Percentiles rank a stretch among this genome's conserved stretches.
Conservation (phyloP, 2,888 invertebrate species). For the Ommatoiulus sabulosus region DNA sequence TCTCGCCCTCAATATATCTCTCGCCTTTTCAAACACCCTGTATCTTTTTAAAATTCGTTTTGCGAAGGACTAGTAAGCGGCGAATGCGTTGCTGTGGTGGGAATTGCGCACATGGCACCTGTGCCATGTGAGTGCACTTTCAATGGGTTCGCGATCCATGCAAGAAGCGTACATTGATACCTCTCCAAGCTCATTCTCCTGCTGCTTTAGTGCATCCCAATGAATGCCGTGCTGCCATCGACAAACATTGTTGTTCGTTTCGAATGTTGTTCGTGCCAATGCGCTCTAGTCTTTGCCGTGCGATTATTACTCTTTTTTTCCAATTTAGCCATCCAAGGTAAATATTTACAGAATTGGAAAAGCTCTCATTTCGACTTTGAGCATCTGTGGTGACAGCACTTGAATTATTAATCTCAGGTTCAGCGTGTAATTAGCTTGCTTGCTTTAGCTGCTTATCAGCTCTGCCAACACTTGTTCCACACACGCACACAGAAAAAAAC, state of each 20-base stretch:
- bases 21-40: background rate
- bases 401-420: slow-evolving; percentile 17
- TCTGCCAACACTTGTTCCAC: background rate
- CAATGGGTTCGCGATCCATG: slow-evolving; percentile 4
- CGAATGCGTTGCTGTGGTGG: slow-evolving; percentile 18
- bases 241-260: slow-evolving; percentile 14
- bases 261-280: background rate
- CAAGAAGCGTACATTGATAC: slow-evolving; percentile 19
- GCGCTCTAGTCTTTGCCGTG: background rate
- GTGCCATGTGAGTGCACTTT: slow-evolving; percentile 6
- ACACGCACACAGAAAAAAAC: background rate
- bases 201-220: background rate
- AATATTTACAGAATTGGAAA: slow-evolving; percentile 34
- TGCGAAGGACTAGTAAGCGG: background rate
- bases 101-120: slow-evolving; percentile 28
- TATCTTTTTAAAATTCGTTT: background rate
- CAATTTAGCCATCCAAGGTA: slow-evolving; percentile 8
- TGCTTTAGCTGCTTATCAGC: slow-evolving; percentile 4
- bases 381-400: slow-evolving; percentile 34
- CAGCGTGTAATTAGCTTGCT: slow-evolving; percentile 34
- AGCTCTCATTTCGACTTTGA: slow-evolving; percentile 26
- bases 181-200: background rate
- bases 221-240: background rate
- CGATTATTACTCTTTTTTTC: slow-evolving; percentile 16
- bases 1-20: too few relatives aligned